Conservation (phyloP, 2,797 vertebrate genomes). For the Sebastes paucispinis region DNA sequence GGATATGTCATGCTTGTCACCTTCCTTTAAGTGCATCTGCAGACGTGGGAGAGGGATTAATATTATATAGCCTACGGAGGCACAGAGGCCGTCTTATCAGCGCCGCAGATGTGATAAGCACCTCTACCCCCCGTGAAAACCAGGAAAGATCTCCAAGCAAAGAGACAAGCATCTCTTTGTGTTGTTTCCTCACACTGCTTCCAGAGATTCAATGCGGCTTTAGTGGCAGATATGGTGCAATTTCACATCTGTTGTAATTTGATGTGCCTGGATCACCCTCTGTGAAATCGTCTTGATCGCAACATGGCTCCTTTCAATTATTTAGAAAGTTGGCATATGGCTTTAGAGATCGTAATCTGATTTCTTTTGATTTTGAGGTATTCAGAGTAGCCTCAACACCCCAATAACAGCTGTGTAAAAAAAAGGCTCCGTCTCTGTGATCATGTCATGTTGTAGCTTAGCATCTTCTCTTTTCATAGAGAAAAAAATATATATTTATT, state of each 20-base stretch:
- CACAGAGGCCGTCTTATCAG: constrained; percentile 80
- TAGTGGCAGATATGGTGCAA: constrained; percentile 73
- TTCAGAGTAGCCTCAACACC: constrained; percentile 51
- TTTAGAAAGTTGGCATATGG: constrained; percentile 78
- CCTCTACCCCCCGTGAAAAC: constrained; percentile 74
- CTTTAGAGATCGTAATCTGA: constrained; percentile 75
- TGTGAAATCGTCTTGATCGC: constrained; percentile 80
- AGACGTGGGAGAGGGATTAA: constrained; percentile 86
- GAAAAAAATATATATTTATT: constrained; percentile 24
- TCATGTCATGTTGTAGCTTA: constrained; percentile 49
- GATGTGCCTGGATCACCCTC: constrained; percentile 76
- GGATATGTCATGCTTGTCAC: constrained; percentile 88
- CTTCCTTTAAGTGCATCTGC: constrained; percentile 85
- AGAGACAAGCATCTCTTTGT: constrained; percentile 81
- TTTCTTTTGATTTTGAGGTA: constrained; percentile 70
- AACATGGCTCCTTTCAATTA: constrained; percentile 79
- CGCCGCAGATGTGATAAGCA: constrained; percentile 80
- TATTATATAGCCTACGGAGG: constrained; percentile 86
- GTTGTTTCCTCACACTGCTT: constrained; percentile 64
- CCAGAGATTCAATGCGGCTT: constrained; percentile 72
- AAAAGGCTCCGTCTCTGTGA: constrained; percentile 7
- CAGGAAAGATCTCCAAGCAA: constrained; percentile 74
- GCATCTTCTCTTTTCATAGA: constrained; percentile 27
- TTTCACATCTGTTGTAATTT: constrained; percentile 83
- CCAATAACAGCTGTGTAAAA: constrained; percentile 13